Conservation (phyloP, 1,140 invertebrate species). For the Aplysia californica region DNA sequence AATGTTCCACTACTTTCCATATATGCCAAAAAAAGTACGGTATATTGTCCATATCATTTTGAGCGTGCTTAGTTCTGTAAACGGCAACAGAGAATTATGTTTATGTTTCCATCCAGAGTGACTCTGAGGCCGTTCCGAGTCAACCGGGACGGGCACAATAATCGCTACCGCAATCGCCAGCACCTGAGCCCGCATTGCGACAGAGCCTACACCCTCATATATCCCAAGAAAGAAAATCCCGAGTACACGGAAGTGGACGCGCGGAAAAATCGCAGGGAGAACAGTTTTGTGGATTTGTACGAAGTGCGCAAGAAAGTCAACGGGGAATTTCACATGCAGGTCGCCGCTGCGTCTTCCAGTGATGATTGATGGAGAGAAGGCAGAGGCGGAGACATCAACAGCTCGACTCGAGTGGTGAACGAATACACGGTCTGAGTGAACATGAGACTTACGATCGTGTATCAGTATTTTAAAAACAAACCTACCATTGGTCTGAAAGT, state of each 20-base stretch:
- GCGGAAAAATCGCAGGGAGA: conserved; percentile 51
- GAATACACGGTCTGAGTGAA: no score
- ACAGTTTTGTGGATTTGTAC: conserved; percentile 50
- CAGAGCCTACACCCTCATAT: conserved; percentile 48
- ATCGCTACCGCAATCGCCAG: conserved; percentile 55
- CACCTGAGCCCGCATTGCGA: conserved; percentile 56
- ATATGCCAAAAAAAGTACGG: no score
- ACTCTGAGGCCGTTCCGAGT: conserved; percentile 57
- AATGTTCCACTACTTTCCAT: no score
- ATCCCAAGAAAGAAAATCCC: conserved; percentile 55
- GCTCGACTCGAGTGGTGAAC: no score
- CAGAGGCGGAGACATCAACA: no score
- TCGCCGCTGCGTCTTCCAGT: conserved; percentile 11
- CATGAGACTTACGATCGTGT: no score
- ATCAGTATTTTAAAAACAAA: no score
- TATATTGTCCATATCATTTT: no score
- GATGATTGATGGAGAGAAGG: background rate
- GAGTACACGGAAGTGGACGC: conserved; percentile 51
- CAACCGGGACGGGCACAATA: conserved; percentile 56
- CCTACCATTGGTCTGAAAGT: no score
- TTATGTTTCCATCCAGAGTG: conserved; percentile 38
- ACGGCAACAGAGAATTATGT: no score
- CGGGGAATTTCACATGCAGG: conserved; percentile 45
- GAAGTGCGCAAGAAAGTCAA: conserved; percentile 46
- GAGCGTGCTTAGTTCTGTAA: no score